Conservation (phyloP, 2,797 vertebrate species). For the Spatula versicolor region DNA sequence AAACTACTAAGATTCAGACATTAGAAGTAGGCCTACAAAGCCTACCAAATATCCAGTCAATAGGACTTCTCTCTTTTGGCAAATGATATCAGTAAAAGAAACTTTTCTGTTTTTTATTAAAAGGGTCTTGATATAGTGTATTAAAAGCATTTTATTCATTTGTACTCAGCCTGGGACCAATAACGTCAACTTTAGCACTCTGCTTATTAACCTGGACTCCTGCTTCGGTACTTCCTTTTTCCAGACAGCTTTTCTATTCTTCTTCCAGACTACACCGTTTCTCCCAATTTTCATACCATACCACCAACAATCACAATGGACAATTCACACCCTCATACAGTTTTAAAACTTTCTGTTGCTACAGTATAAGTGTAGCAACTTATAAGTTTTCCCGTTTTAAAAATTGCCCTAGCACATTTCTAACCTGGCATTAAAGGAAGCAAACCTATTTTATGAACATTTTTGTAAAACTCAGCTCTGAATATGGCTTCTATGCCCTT, state of each 20-base stretch:
- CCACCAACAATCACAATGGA: background rate
- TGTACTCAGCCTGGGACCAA: background rate
- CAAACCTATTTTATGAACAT: background rate
- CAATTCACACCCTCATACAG: background rate
- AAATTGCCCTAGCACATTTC: background rate
- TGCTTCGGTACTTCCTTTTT: background rate
- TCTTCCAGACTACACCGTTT: background rate
- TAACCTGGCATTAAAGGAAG: background rate
- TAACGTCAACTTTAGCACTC: background rate
- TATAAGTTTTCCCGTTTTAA: background rate
- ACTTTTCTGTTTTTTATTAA: background rate
- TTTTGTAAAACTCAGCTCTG: background rate
- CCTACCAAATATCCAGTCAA: rapidly evolving
- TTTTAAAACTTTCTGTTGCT: background rate
- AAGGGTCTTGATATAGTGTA: background rate
- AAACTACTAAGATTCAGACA: background rate
- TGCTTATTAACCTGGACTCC: background rate
- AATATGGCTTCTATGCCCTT: background rate
- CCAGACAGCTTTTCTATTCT: background rate
- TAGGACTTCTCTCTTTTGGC: background rate
- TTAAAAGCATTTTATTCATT: background rate
- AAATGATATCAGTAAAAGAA: background rate
- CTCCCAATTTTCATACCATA: background rate
- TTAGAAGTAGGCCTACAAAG: background rate
- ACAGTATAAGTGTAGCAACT: background rate